Evolutionary conservation across 2,113 vertebrate genomes (phyloP).

Genomic region (Oreotrochilus melanogaster): DNA sequence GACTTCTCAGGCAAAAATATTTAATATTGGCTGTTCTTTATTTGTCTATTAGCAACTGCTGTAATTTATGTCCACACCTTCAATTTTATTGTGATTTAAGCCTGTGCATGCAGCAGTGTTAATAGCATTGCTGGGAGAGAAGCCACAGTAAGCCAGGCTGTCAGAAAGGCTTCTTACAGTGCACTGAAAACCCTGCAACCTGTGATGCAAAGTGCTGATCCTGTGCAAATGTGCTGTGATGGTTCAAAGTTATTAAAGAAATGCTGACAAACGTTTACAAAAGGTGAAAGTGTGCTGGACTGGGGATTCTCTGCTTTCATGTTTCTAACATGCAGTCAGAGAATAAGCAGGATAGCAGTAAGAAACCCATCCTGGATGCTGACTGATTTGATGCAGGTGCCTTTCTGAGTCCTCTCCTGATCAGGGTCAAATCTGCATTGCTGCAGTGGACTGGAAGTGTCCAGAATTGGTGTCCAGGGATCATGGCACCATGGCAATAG

Average conservation of each 20-base stretch:
- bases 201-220: not conserved
- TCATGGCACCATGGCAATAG: not conserved
- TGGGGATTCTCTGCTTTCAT: not conserved
- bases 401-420: not conserved
- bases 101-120: not conserved
- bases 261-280: not conserved
- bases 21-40: conserved; percentile 32
- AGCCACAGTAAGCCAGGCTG: not conserved
- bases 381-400: not conserved
- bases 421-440: not conserved
- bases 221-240: not conserved
- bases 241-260: not conserved
- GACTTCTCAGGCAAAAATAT: conserved; percentile 16
- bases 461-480: not conserved
- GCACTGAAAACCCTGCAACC: rapidly evolving
- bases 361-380: rapidly evolving
- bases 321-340: not conserved
- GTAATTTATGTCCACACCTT: conserved; percentile 12
- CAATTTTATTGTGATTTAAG: conserved; percentile 40
- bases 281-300: rapidly evolving
- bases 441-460: not conserved
- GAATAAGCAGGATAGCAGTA: not conserved
- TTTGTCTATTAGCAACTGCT: conserved; percentile 2
- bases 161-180: not conserved
- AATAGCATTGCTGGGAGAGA: not conserved